Percentiles rank a stretch among this genome's conserved stretches.
Conservation (phyloP, 2,888 invertebrate species). For the Apamea epomidion region DNA sequence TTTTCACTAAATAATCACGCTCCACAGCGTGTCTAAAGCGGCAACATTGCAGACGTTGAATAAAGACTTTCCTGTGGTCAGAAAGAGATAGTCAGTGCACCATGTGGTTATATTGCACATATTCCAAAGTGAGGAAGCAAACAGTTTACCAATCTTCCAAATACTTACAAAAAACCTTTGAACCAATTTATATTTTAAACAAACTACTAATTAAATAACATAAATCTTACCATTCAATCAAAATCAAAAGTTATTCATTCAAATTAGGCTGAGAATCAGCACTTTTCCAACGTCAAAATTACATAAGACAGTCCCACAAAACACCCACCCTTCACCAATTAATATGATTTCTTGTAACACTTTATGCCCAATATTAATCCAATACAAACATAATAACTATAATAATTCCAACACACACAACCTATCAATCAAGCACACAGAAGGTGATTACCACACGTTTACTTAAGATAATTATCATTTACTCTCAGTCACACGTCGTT, state of each 20-base stretch:
- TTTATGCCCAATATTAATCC: not conserved
- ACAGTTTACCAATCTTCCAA: not conserved
- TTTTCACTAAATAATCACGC: too few relatives aligned
- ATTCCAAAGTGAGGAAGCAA: not conserved
- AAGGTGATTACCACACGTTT: slow-evolving; percentile 17
- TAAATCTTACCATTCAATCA: slow-evolving; percentile 1
- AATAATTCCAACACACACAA: not conserved
- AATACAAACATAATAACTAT: slow-evolving; percentile 16
- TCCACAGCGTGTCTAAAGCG: too few relatives aligned
- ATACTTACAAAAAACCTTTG: not conserved
- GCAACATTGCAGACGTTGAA: too few relatives aligned
- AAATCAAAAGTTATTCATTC: too few relatives aligned
- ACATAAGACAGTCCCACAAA: too few relatives aligned
- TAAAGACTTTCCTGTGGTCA: too few relatives aligned
- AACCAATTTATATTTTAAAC: not conserved
- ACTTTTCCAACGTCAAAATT: too few relatives aligned
- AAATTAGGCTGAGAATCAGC: too few relatives aligned
- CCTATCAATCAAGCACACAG: slow-evolving; percentile 30
- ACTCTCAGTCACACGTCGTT: slow-evolving; percentile 32
- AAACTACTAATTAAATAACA: not conserved
- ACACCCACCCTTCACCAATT: not conserved
- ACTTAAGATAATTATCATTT: slow-evolving; percentile 39
- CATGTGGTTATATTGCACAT: too few relatives aligned
- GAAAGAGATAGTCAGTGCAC: too few relatives aligned
- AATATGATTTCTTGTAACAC: not conserved